Evolutionary conservation across 30 jellyfish, hydroid and myxozoan species (phyloP), one percentile per base, ranked within the genome.

Genomic region (Sanderia malayensis): DNA sequence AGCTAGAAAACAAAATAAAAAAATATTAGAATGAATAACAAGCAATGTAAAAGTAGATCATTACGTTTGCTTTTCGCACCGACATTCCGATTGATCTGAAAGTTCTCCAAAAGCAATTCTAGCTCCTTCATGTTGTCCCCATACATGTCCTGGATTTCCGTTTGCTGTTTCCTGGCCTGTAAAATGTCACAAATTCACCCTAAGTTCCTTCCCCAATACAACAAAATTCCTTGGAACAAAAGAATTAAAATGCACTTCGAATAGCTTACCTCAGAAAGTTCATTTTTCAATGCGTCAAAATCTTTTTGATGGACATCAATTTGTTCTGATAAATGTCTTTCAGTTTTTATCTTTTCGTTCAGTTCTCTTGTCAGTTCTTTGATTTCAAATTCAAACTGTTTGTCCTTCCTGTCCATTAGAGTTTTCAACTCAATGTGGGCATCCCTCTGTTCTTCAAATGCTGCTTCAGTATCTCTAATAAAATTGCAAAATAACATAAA

Each of bases 401-500:
- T 71, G 29, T 71, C 86, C 37, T 82, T 82, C 46, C 69, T 0
- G 29, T 47, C 66, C 76, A 82, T 82, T 61, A 82, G 17, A 10
- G 67, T 58, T 41, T 71, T 82, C 66, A 82, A 25, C 52, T 82
- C 94, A 9, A 24, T 26, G 45, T 52, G 64, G 21, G 86, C 79
- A 44, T 71, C 86, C 7, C 55, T 32, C 60, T 82, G 94, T n/a
- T 61, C 70, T 9, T 82, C 94, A 72, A 82, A 25, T 4, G 94
- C 94, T 20, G 66, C 44, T 44, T 61, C 73, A 0, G 66, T 17
- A 13, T 80, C 84, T 23, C 93, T 80, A 44, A 18, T 7, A 27
- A 58, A 73, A 55, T 18, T 13, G 30, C 20, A 4, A 25, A 11
- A 7, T 67, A 41, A 63, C 68, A 11, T 20, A 57, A n/a, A n/a